phyloP scores from a whole-genome alignment of 2,797 vertebrate genomes.

The Pempheris klunzingeri region DNA sequence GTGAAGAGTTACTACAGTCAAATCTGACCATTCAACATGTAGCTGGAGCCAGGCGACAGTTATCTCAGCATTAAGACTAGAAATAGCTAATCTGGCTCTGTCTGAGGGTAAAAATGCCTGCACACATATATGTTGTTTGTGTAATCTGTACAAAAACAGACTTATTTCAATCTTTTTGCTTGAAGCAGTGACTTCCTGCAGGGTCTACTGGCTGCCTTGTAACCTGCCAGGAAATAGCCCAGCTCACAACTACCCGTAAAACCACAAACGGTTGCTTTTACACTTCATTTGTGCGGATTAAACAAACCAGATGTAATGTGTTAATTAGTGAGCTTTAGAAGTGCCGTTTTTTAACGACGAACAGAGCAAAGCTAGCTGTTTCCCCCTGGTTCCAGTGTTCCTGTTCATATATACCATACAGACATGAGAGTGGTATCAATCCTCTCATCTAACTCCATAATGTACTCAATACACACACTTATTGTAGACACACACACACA shows the following conservation, averaged over 20 bases:
- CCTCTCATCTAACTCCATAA: not conserved
- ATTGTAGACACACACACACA: not conserved
- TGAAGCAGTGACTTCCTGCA: too few species aligned
- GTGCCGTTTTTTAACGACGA: not conserved
- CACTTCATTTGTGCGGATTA: not conserved
- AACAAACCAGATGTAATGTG: not conserved
- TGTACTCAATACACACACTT: conserved; percentile 22
- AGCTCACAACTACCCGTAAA: not conserved
- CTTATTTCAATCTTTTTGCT: too few species aligned
- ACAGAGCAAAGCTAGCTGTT: not conserved
- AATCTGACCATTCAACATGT: too few species aligned
- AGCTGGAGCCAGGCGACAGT: not conserved
- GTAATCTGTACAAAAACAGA: not conserved
- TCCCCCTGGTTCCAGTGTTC: not conserved
- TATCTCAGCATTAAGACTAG: not conserved
- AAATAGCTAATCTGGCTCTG: too few species aligned
- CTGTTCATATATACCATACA: not conserved
- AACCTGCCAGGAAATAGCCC: not conserved
- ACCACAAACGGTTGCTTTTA: not conserved
- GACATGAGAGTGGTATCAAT: not conserved
- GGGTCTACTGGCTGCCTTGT: too few species aligned
- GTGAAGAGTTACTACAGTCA: not conserved
- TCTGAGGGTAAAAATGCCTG: not conserved
- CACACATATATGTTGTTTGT: too few species aligned
- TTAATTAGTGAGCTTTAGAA: not conserved